Base-by-base conservation (phyloP, 2,888 invertebrate genomes). In the Anarsia innoxiella region DNA sequence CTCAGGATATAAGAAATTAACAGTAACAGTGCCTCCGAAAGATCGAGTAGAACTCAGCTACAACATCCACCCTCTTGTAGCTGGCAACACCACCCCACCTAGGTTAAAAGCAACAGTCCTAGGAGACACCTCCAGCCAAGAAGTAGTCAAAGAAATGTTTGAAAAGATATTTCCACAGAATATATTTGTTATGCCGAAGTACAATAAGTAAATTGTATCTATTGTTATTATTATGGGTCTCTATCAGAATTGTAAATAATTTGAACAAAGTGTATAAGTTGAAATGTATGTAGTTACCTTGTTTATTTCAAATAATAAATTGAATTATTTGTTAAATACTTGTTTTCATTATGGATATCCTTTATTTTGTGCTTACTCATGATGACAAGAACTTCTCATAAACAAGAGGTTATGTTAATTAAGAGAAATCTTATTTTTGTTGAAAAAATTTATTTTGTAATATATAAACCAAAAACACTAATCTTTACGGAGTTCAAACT, bases 1-100 rank as follows among this genome's bases (percentile, higher is more conserved):
- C 78, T 91, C 97, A 42, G 97, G 97, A 1, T 95, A 96, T 61
- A 96, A 95, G 78, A 94, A 96, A 87, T 92, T 86, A 48, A 78
- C 82, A 23, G 73, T 88, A 11, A 87, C 87, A 10, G 74, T 89
- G 37, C 80, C 91, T 31, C 92, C 92, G 0, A 86, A 87, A 42
- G 88, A 87, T 23, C 82, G 76, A 40, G 86, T 88, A 42, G 87
- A 87, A 41, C 64, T 93, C 23, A 87, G 89, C 51, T 95, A 93
- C 84, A 93, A 93, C 62, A 85, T 95, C 42, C 92, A 93, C 53
- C 95, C 95, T 0, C 76, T 93, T 49, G 84, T 90, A 31, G 87
- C 93, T 6, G 94, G 94, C 2, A 89, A 89, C 63, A 90, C 92
- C n/a, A 82, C 86, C 2, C 86, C 93, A 39, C 93, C 93, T 1